phyloP scores from a whole-genome alignment of 2,888 invertebrate genomes.

The Drosophila birchii region DNA sequence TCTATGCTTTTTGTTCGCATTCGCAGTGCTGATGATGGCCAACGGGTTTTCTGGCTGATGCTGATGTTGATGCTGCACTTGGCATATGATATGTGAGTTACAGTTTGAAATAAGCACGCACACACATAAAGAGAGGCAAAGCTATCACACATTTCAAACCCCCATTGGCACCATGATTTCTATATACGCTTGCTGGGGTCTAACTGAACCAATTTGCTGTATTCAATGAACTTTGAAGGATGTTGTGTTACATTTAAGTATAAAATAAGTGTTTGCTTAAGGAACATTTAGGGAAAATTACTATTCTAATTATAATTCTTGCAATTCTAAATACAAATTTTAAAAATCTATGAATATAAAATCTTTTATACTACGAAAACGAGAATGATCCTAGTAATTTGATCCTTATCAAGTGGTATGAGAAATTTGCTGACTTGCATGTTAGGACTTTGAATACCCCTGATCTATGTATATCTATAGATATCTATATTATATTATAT shows the following conservation, averaged over 20 bases:
- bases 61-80: constrained; percentile 32
- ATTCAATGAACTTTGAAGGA: not conserved
- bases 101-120: constrained; percentile 50
- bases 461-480: not conserved
- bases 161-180: not conserved
- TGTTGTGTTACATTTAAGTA: not conserved
- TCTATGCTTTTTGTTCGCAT: constrained; percentile 42
- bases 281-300: not conserved
- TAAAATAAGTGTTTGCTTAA: not conserved
- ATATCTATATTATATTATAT: not conserved
- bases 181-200: constrained; percentile 24
- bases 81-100: constrained; percentile 55
- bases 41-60: constrained; percentile 13
- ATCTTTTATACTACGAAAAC: not conserved
- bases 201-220: not conserved
- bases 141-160: constrained; percentile 17
- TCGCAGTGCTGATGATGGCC: constrained; percentile 47
- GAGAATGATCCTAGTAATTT: not conserved
- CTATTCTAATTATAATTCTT: not conserved
- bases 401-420: no score
- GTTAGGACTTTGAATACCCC: not conserved
- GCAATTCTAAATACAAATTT: not conserved
- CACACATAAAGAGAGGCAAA: constrained; percentile 37
- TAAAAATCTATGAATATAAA: not conserved
- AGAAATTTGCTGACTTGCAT: not conserved